Conservation (phyloP, 2,797 vertebrate genomes). For the Petrocephalus sullivani region DNA sequence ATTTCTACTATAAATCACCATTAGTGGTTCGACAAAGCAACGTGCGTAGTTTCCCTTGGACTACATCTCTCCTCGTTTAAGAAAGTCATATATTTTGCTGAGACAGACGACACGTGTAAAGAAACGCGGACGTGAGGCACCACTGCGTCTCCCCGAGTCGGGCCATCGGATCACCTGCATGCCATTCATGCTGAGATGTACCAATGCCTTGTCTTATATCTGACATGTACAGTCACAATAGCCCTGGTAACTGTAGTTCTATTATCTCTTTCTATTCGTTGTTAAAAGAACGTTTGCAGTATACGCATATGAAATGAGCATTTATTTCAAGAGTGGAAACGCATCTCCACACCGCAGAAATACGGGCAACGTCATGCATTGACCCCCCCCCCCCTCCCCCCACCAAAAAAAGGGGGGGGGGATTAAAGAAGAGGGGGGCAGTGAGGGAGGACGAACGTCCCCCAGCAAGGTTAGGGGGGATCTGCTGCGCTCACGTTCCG, state of each 20-base stretch:
- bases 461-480: background rate
- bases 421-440: background rate
- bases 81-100: background rate
- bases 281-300: background rate
- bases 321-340: background rate
- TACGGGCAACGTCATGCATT: background rate
- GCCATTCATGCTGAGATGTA: background rate
- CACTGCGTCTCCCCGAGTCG: background rate
- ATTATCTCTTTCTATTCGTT: background rate
- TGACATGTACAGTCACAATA: background rate
- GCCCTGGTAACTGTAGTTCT: background rate
- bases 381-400: background rate
- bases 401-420: too few relatives aligned
- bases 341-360: background rate
- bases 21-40: background rate
- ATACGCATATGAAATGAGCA: too few relatives aligned
- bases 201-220: background rate
- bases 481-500: constrained; percentile 31
- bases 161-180: background rate
- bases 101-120: background rate
- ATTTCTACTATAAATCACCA: background rate
- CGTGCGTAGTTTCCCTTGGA: background rate
- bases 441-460: background rate
- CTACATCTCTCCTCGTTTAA: background rate
- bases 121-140: background rate